Evolutionary conservation across 2,888 invertebrate species (phyloP).

Genomic region (Athalia rosae): DNA sequence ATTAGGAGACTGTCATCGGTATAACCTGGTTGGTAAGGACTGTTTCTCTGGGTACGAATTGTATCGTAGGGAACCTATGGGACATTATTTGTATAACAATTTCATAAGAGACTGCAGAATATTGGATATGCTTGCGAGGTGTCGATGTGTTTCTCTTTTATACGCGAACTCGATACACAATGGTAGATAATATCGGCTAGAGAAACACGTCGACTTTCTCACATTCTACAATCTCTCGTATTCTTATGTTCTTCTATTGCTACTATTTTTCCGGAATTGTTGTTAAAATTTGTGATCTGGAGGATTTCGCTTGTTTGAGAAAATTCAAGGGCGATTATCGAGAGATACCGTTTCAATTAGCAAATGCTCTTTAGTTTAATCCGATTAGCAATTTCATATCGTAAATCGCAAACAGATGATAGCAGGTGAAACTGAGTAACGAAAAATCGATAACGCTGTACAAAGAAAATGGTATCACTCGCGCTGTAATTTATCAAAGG

Average conservation of each 20-base stretch:
- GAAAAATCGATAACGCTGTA: too few species aligned
- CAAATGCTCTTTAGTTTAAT: background rate
- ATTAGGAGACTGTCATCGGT: too few species aligned
- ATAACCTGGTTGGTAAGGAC: too few species aligned
- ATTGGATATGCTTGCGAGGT: background rate
- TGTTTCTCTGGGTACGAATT: too few species aligned
- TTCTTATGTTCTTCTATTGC: too few species aligned
- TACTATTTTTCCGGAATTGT: background rate
- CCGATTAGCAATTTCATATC: too few species aligned
- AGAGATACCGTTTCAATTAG: background rate
- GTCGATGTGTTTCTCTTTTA: background rate
- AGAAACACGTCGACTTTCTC: background rate
- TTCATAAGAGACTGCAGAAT: background rate
- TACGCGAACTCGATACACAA: background rate
- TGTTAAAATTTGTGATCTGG: background rate
- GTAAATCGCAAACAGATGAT: too few species aligned
- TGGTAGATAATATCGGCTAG: background rate
- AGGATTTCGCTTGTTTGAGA: conserved; percentile 6
- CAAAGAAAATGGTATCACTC: too few species aligned
- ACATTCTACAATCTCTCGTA: too few species aligned
- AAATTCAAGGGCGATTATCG: background rate
- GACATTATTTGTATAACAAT: background rate
- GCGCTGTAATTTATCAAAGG: too few species aligned
- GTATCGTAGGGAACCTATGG: too few species aligned
- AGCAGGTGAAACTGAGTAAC: too few species aligned